Percentiles rank a stretch among this genome's conserved stretches.
Conservation (phyloP, 2,113 vertebrate species). For the Mastomys coucha region DNA sequence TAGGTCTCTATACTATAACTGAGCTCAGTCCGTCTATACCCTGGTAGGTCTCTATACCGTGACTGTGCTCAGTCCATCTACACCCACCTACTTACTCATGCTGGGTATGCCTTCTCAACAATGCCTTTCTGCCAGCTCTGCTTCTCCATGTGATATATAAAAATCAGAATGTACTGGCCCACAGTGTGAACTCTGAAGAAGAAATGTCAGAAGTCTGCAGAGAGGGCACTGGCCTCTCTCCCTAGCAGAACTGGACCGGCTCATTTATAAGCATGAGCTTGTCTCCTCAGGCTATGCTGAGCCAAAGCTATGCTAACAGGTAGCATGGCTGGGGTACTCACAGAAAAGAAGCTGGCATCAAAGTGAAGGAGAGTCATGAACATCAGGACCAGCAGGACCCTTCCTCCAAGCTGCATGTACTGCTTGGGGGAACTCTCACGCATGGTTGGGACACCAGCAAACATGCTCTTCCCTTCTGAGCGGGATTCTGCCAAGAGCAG, state of each 20-base stretch:
- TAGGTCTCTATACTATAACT: too few species aligned
- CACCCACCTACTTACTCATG: too few species aligned
- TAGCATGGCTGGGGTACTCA: slow-evolving; percentile 84
- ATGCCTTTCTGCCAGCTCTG: background rate
- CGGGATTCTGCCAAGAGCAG: slow-evolving; percentile 96
- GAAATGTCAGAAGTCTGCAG: rapidly evolving
- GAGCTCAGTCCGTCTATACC: too few species aligned
- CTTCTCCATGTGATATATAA: background rate
- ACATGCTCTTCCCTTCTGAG: slow-evolving; percentile 99
- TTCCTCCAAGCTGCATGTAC: slow-evolving; percentile 98
- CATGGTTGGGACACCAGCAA: slow-evolving; percentile 97
- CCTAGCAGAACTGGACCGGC: background rate
- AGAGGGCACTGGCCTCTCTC: background rate
- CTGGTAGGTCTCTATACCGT: rapidly evolving
- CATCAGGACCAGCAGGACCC: slow-evolving; percentile 97
- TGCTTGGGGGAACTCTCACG: slow-evolving; percentile 97
- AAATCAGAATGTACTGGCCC: rapidly evolving
- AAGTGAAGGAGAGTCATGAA: slow-evolving; percentile 99
- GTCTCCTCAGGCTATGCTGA: too few species aligned
- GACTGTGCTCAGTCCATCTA: background rate
- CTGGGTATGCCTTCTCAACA: background rate
- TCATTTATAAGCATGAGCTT: background rate
- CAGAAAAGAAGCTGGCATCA: slow-evolving; percentile 95
- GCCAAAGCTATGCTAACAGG: background rate
- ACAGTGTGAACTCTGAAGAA: too few species aligned